A percentile compares a stretch with the other conserved stretches of the same genome.
These are phyloP conservation scores for Gymnocypris eckloni DNA, from an alignment of 2,797 vertebrate genomes.

Conservation along the genomic window DNA sequence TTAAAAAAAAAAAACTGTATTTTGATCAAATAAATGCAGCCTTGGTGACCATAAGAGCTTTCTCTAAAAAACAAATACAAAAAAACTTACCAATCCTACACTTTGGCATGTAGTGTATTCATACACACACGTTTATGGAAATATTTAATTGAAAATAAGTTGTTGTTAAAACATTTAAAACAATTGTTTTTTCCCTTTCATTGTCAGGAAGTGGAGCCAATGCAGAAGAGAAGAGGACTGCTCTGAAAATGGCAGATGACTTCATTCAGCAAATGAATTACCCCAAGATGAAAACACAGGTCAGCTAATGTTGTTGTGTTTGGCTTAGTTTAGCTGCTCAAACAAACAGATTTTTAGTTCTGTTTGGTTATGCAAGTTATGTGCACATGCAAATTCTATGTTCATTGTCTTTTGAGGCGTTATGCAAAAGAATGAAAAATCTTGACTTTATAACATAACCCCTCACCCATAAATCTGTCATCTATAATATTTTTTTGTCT, in stretches of 20 bases:
- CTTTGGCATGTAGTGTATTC: not conserved
- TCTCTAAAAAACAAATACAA: not conserved
- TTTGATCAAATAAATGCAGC: not conserved
- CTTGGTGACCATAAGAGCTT: not conserved
- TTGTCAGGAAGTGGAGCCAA: slow-evolving; percentile 88
- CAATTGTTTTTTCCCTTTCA: not conserved
- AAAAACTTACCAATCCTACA: not conserved
- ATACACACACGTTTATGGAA: not conserved
- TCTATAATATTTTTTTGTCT: not conserved
- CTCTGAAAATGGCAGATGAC: slow-evolving; percentile 90
- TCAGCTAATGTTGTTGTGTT: slow-evolving; percentile 58
- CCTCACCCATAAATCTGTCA: not conserved
- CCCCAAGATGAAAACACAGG: slow-evolving; percentile 93
- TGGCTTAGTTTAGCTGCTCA: not conserved
- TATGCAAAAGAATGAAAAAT: not conserved
- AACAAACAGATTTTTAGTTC: not conserved
- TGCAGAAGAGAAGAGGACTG: slow-evolving; percentile 86
- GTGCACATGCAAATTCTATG: too few relatives aligned
- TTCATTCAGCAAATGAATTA: slow-evolving; percentile 95
- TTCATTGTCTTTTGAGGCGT: not conserved
- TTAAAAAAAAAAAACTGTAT: not conserved
- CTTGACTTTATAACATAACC: not conserved
- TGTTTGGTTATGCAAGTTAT: not conserved
- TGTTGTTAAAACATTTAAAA: not conserved
- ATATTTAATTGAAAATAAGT: not conserved